A percentile compares a stretch with the other conserved stretches of the same genome.
Evolutionary conservation across 2,888 invertebrate genomes (phyloP).

Genomic region (Hymenopus coronatus): DNA sequence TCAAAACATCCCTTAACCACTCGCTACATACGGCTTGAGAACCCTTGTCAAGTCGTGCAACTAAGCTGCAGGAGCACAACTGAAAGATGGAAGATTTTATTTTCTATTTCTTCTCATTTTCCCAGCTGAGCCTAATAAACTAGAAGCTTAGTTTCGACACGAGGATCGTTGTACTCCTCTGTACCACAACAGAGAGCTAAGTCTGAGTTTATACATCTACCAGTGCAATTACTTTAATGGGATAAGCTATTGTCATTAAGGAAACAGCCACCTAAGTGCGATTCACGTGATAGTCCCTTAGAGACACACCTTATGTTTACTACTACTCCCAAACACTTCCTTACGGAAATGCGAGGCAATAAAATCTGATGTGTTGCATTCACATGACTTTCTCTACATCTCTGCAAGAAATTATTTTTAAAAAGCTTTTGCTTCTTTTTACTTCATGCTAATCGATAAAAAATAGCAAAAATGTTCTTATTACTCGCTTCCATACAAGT

Average conservation of each 20-base stretch:
- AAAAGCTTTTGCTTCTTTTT: too few relatives aligned
- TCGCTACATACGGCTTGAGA: background rate
- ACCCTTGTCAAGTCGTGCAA: background rate
- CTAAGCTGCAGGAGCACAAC: background rate
- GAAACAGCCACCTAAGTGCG: background rate
- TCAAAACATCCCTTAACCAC: background rate
- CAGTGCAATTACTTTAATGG: background rate
- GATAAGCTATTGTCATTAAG: background rate
- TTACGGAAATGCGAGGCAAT: too few relatives aligned
- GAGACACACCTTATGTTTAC: too few relatives aligned
- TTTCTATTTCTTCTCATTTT: background rate
- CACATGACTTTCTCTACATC: too few relatives aligned
- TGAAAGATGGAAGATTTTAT: background rate
- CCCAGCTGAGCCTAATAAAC: background rate
- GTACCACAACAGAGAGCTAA: background rate
- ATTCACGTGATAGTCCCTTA: too few relatives aligned
- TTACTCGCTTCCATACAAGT: too few relatives aligned
- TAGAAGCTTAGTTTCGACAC: background rate
- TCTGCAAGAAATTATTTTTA: too few relatives aligned
- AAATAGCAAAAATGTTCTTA: too few relatives aligned
- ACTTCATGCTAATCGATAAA: too few relatives aligned
- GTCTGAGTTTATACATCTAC: background rate
- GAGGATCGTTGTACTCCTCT: background rate
- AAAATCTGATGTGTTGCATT: too few relatives aligned
- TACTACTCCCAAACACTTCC: too few relatives aligned